These are phyloP conservation scores for Plectrocnemia conspersa DNA, from an alignment of 1,140 invertebrate genomes.

Conservation along the genomic window DNA sequence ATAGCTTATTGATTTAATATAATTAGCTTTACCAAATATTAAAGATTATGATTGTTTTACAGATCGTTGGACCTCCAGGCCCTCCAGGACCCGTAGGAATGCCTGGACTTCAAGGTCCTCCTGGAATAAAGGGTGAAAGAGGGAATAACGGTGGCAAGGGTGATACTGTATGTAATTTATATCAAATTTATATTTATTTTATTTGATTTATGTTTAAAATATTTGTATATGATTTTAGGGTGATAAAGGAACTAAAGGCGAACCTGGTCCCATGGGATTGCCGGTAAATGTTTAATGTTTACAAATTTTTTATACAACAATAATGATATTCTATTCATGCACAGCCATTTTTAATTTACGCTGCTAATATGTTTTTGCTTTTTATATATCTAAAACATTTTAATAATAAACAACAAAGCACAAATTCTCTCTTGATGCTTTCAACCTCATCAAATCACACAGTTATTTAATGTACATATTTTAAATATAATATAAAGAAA, in stretches of 20 bases:
- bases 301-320: constrained; percentile 3
- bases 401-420: constrained; percentile 7
- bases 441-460: neutral
- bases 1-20: no score
- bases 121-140: constrained; percentile 84
- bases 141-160: constrained; percentile 84
- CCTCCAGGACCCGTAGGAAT: constrained; percentile 73
- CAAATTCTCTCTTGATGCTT: neutral
- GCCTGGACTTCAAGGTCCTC: constrained; percentile 73
- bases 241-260: constrained; percentile 83
- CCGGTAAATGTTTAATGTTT: constrained; percentile 67
- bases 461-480: neutral
- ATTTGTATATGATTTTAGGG: constrained; percentile 60
- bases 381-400: constrained; percentile 8
- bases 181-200: constrained; percentile 12
- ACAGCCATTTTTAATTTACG: constrained; percentile 15
- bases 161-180: constrained; percentile 72
- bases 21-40: neutral
- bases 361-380: constrained; percentile 12
- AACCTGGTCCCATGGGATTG: constrained; percentile 90
- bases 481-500: no score
- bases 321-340: constrained; percentile 1
- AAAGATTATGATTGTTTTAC: neutral
- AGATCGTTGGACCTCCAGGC: constrained; percentile 69
- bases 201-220: constrained; percentile 2